phyloP scores from a whole-genome alignment of 2,797 vertebrate species.

The Tamandua tetradactyla region DNA sequence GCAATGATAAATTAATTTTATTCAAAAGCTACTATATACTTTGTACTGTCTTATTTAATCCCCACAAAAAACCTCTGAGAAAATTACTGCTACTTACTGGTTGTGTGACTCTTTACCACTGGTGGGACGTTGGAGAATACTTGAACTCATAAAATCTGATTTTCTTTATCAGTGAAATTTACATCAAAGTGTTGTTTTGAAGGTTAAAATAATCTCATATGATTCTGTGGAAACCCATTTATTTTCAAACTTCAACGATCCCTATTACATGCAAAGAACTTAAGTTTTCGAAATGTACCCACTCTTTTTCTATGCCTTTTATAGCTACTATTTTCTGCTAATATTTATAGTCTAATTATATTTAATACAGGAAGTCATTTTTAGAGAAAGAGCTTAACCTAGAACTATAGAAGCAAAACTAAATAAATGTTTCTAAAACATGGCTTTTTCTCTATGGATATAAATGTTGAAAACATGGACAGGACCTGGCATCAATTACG shows the following conservation, averaged over 20 bases:
- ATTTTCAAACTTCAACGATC: neutral
- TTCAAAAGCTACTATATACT: neutral
- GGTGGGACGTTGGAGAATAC: neutral
- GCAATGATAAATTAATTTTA: neutral
- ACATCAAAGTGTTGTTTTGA: neutral
- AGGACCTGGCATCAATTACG: neutral
- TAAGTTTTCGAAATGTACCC: neutral
- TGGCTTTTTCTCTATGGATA: neutral
- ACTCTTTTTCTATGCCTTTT: neutral
- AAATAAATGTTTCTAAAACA: neutral
- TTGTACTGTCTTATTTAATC: neutral
- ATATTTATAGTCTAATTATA: neutral
- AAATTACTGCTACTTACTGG: neutral
- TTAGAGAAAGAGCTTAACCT: neutral
- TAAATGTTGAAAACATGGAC: neutral
- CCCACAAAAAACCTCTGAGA: neutral
- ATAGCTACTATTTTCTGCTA: neutral
- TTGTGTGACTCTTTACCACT: neutral
- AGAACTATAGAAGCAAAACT: neutral
- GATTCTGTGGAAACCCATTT: neutral
- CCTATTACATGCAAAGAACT: neutral
- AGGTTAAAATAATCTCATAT: neutral
- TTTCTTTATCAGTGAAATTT: neutral
- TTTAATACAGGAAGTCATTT: neutral
- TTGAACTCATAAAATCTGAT: neutral